Conservation (phyloP, 2,113 vertebrate species). For the Epinephelus lanceolatus region DNA sequence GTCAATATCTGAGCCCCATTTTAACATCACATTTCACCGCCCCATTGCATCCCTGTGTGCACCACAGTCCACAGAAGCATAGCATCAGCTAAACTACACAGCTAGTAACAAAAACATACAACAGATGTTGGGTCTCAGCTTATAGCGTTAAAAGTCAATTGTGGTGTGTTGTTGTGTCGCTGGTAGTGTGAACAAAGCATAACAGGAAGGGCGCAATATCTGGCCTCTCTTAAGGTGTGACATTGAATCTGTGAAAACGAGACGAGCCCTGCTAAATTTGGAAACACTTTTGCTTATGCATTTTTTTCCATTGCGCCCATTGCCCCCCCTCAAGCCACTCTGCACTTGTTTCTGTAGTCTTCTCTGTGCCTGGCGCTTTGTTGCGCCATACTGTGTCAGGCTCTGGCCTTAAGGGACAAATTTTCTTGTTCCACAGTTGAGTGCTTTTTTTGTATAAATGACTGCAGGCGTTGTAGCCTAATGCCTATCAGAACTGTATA, state of each 20-base stretch:
- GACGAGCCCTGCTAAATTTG: background rate
- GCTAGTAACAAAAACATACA: too few species aligned
- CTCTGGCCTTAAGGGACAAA: slow-evolving; percentile 23
- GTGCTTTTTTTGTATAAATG: slow-evolving; percentile 49
- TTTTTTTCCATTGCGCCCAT: slow-evolving; percentile 6
- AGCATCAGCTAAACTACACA: too few species aligned
- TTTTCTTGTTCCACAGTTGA: slow-evolving; percentile 33
- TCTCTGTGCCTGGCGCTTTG: slow-evolving; percentile 18
- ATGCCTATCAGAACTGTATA: slow-evolving; percentile 47
- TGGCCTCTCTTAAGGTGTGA: background rate
- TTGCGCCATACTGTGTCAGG: slow-evolving; percentile 7
- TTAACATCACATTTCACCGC: too few species aligned
- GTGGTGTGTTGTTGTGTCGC: too few species aligned
- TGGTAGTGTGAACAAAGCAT: too few species aligned
- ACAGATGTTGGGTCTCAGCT: too few species aligned
- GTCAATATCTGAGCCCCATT: too few species aligned
- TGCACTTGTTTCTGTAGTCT: slow-evolving; percentile 41
- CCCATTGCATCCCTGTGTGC: too few species aligned
- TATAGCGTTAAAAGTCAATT: too few species aligned
- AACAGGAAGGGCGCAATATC: background rate
- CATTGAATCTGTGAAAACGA: slow-evolving; percentile 24
- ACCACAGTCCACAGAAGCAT: too few species aligned
- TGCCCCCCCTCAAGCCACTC: slow-evolving; percentile 15
- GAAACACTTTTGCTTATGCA: background rate
- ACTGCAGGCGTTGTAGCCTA: slow-evolving; percentile 29